Conservation (phyloP, 2,797 vertebrate genomes). For the Gymnothorax reevesii region DNA sequence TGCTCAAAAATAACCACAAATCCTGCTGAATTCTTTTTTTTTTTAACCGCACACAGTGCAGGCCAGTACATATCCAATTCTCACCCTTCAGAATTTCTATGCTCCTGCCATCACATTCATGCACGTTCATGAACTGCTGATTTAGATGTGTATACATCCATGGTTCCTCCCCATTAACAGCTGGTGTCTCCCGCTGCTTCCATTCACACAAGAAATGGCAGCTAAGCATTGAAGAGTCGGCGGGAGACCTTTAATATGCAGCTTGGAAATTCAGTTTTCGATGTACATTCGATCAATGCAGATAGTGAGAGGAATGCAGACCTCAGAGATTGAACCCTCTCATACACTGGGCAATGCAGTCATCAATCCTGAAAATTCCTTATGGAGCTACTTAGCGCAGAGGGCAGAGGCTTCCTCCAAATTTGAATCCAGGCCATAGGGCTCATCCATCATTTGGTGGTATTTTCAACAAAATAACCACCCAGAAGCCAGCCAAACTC, state of each 20-base stretch:
- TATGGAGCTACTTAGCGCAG: background rate
- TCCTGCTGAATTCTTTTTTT: background rate
- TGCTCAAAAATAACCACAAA: background rate
- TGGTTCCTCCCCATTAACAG: background rate
- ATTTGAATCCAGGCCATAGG: background rate
- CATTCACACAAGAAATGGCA: background rate
- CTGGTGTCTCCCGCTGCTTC: background rate
- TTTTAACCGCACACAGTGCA: too few species aligned
- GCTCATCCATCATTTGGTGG: background rate
- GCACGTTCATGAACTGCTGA: background rate
- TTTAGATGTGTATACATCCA: background rate
- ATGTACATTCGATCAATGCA: background rate
- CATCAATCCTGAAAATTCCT: background rate
- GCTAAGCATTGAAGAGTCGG: background rate
- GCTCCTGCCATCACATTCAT: too few species aligned
- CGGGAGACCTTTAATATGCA: background rate
- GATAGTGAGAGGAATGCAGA: background rate
- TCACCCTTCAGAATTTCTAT: background rate
- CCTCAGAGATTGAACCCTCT: background rate
- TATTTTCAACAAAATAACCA: background rate
- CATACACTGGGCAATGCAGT: background rate
- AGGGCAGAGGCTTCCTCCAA: background rate
- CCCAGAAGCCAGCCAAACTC: background rate
- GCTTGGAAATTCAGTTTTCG: background rate
- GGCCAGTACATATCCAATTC: background rate